Base-by-base conservation (phyloP, 2,888 invertebrate genomes). In the Cacoxenus indagator region DNA sequence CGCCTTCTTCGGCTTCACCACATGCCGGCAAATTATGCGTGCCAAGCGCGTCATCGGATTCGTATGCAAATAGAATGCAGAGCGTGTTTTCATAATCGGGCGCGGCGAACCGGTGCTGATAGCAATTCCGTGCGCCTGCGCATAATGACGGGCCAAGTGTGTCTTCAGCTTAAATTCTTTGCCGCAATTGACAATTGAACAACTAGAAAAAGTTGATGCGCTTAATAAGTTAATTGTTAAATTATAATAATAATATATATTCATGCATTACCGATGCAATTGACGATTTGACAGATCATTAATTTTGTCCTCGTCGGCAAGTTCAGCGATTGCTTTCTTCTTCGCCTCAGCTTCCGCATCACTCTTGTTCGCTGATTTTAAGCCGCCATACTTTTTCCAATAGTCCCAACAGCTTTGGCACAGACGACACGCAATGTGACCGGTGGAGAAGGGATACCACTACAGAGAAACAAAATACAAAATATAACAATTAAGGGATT, bases 311-410 rank as follows among this genome's bases (percentile, higher is more conserved):
- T 90, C 90, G 61, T 91, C 91, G 59, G 87, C 84, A 14, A 85
- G 77, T 61, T 74, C 19, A 8, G 72, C 70, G 3, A 75, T 67
- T 11, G 75, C 70, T 87, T 86, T 90, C 73, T 90, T 90, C 71
- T 89, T 89, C 61, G 79, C 71, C 37, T 88, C 88, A 61, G 78
- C 81, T 67, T 90, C 90, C 64, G 88, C 89, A 57, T 83, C 91
- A 77, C 93, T 93, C 90, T 97, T 97, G 65, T 79, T 71, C 27
- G 78, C 78, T 27, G 82, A 78, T 48, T 81, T 81, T 78, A 99
- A 92, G 71, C 98, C 99, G 69, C 98, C 99, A 89, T 97, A 98
- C 88, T 97, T 97, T 89, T 98, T 99, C 98, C 99, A 99, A 88
- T 98, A 98, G 73, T 92, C 92, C 98, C 98, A 99, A 89, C 99